Base-by-base conservation (phyloP, 1,140 invertebrate genomes). In the Macrocentrus cingulum region DNA sequence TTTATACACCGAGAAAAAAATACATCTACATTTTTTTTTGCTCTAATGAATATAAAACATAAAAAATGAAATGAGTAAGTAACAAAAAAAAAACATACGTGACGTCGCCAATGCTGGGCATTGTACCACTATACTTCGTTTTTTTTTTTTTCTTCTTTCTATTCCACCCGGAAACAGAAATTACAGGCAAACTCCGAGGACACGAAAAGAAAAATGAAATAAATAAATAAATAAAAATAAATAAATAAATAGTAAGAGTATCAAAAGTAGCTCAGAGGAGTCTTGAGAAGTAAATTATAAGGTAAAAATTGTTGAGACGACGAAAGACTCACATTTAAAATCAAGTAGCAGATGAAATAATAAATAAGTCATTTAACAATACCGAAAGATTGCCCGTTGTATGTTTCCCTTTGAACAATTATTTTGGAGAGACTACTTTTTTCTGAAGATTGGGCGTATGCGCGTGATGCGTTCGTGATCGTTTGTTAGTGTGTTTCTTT, bases 401-500 rank as follows among this genome's bases (percentile, higher is more conserved):
- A n/a, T n/a, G n/a, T n/a, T n/a, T n/a, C n/a, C n/a, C n/a, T 11
- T 11, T 18, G 46, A 45, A 55, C 29, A 55, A 25, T 62, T 60
- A 61, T 45, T 59, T 57, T 22, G 20, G 36, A 19, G 50, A 49
- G 32, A 3, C 41, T 56, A 49, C 36, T 41, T 58, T 39, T 39
- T 11, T 61, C 37, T 42, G n/a, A 39, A 56, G 37, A 29, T 41
- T 56, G 36, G 56, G 37, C 32, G 45, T 56, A 32, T 57, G 57
- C 45, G 54, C 41, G 32, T 60, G 51, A 52, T 54, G 59, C 25
- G 59, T 58, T 48, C 50, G 55, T 53, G 48, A 48, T 11, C 48
- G 56, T 8, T 42, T 60, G 61, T 66, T 70, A 69, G 58, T 69
- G 68, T 75, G 71, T 72, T 76, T 77, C 69, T 78, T 75, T 66